Evolutionary conservation across 2,888 invertebrate species (phyloP), one percentile per base, ranked within the genome.

Genomic region (Baronia brevicornis): DNA sequence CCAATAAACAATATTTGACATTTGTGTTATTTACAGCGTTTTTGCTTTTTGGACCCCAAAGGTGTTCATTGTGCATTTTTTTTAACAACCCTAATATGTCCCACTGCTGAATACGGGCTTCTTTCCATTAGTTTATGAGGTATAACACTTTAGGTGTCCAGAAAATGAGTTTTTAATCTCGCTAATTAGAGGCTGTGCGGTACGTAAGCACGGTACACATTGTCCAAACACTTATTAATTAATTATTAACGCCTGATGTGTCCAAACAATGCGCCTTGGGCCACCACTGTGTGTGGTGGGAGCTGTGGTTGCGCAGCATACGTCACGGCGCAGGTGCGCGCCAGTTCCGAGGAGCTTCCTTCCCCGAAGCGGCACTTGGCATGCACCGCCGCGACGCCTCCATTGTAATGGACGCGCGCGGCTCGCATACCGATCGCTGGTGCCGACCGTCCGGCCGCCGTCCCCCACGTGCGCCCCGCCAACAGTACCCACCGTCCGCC

Each of bases 271-370:
- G 18, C 38, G 29, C 33, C 26, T 28, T 32, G 19, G 33, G 18
- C 26, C 22, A 35, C 33, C 28, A 27, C 33, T 21, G 13, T 13
- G 21, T 4, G 9, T 17, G 7, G 6, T 26, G 18, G 23, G 30
- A 33, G 15, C 32, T 34, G 18, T 28, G 33, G 39, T 39, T 37
- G 32, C 36, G 42, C 37, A 26, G 30, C 33, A 44, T 43, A 48
- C 54, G 51, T 48, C 41, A 32, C 45, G 39, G 43, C 40, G 44
- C 53, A 53, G 53, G 52, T 57, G 60, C 45, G 51, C 54, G n/a
- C n/a, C n/a, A n/a, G n/a, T 63, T 65, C 63, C 62, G 57, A 60
- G 63, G 59, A 52, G 67, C 64, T 72, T 73, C 72, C 72, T 71
- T 70, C 71, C 61, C 63, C 64, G 72, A 72, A 70, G 36, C 32